Base-by-base conservation (phyloP, 2,888 invertebrate genomes). In the Apoda limacodes region DNA sequence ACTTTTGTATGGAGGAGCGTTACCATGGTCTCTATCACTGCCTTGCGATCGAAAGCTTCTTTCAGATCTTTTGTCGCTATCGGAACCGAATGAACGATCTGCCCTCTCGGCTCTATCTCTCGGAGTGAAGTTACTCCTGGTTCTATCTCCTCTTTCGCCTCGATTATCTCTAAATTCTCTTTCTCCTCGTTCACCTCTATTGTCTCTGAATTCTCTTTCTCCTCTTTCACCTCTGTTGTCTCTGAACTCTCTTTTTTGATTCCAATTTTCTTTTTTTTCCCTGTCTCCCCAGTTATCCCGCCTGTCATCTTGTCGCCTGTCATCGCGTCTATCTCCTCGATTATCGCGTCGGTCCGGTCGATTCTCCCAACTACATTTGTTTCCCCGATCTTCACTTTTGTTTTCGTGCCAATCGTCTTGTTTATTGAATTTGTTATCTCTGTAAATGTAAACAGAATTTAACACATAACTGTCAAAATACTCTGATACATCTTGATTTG, bases 41-140 rank as follows among this genome's bases (percentile, higher is more conserved):
- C 57, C 50, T 19, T 64, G 61, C 0, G 72, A 65, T 2, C 50
- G 52, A 45, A 47, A 60, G 43, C 68, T 67, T 23, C 51, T 55
- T 1, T 76, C 74, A 0, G 68, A 68, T 22, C 52, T 49, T 12
- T 55, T 60, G 37, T 60, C 68, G 20, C 49, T 46, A 7, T 74
- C 75, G 0, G 61, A 60, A 1, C 50, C 54, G 39, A 59, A 64
- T 0, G 69, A 65, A n/a, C 62, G 48, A 1, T 68, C 66, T 2
- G 47, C 24, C 20, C 54, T 45, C 0, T 66, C 65, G 0, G 66
- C 66, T 7, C 75, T 54, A 2, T 76, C 75, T 33, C 74, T 52
- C 0, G 76, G 76, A 0, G 59, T 53, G 40, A 75, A 75, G 45
- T 70, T 68, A 42, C 63, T 67, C 20, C 54, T 45, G 2, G 55